These are phyloP conservation scores for Dryoscopus gambensis DNA, from an alignment of 2,113 vertebrate genomes.

Conservation along the genomic window DNA sequence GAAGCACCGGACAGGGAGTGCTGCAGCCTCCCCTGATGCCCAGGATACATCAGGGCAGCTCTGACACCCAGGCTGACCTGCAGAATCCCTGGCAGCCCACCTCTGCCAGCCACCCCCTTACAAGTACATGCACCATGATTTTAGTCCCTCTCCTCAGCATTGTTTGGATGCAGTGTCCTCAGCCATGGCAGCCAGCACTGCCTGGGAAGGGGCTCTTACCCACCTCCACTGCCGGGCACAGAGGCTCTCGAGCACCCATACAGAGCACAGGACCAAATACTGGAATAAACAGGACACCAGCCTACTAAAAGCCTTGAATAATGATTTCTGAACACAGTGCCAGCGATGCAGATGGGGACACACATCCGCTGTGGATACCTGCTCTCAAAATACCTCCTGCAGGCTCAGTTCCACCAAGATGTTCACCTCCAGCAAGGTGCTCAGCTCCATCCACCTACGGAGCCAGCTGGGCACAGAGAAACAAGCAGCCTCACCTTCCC, in stretches of 20 bases:
- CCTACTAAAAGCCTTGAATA: not conserved
- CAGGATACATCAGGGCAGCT: not conserved
- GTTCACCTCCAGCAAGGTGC: not conserved
- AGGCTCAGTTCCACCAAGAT: not conserved
- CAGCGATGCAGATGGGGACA: not conserved
- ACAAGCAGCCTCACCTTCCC: not conserved
- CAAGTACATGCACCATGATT: not conserved
- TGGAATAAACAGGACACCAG: not conserved
- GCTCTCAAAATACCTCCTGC: not conserved
- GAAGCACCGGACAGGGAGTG: not conserved
- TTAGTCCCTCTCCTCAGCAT: not conserved
- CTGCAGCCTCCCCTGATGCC: not conserved
- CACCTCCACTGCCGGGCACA: not conserved
- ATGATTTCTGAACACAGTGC: not conserved
- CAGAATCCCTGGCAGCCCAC: not conserved
- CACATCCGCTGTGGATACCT: not conserved
- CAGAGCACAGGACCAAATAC: rapidly evolving
- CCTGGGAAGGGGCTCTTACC: not conserved
- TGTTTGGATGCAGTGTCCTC: not conserved
- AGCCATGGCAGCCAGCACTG: not conserved
- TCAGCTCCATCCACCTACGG: not conserved
- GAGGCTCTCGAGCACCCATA: rapidly evolving
- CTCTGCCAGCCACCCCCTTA: not conserved
- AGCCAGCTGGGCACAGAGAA: not conserved
- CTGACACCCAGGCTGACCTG: rapidly evolving